phyloP scores from a whole-genome alignment of 2,113 vertebrate species.

The Taxidea taxus region DNA sequence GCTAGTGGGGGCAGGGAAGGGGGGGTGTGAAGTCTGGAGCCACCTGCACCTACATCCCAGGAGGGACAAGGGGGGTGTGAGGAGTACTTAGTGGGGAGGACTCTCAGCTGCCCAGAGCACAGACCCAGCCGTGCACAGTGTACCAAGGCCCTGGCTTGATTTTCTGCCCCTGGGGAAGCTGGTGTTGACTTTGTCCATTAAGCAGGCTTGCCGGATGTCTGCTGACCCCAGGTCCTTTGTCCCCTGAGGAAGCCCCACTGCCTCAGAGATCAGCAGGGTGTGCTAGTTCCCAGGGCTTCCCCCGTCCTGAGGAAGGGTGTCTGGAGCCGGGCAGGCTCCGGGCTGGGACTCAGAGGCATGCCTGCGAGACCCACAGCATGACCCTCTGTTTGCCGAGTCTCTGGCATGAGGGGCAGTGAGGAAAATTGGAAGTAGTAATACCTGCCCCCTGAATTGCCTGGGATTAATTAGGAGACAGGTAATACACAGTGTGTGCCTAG shows the following conservation, averaged over 20 bases:
- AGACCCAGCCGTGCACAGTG: background rate
- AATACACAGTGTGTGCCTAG: slow-evolving; percentile 64
- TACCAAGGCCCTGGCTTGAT: background rate
- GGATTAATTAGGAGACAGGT: slow-evolving; percentile 76
- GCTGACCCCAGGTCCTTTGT: slow-evolving; percentile 8
- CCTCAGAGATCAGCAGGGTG: slow-evolving; percentile 10
- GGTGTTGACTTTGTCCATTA: slow-evolving; percentile 52
- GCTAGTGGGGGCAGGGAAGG: no score
- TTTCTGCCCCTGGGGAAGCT: background rate
- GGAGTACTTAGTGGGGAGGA: background rate
- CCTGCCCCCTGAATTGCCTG: slow-evolving; percentile 71
- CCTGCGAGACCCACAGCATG: background rate
- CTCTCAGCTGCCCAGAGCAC: background rate
- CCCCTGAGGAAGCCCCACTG: background rate
- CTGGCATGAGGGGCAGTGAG: slow-evolving; percentile 4
- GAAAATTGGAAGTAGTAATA: slow-evolving; percentile 70
- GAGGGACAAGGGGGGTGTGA: background rate
- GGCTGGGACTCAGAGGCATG: slow-evolving; percentile 4
- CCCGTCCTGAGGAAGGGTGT: background rate
- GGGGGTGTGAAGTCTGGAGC: background rate
- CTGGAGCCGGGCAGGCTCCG: background rate
- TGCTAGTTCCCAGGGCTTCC: slow-evolving; percentile 25
- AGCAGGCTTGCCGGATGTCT: background rate
- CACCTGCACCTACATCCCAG: no score
- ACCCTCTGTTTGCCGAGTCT: slow-evolving; percentile 38